phyloP scores from a whole-genome alignment of 1,140 invertebrate genomes.

The Wasmannia auropunctata region DNA sequence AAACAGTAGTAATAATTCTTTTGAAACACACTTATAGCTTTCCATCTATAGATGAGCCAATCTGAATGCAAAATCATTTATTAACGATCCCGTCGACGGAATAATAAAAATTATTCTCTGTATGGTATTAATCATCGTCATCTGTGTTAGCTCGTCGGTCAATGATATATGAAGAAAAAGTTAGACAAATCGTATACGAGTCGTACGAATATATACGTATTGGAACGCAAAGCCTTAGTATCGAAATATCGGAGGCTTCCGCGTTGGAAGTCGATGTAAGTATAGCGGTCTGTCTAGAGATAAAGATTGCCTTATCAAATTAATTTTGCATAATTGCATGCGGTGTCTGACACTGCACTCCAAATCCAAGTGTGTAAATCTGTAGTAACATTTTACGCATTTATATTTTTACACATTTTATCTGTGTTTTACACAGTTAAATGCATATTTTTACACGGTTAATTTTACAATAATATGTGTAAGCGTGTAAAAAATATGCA shows the following conservation, averaged over 20 bases:
- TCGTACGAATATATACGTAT: constrained; percentile 41
- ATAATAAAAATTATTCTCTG: not conserved
- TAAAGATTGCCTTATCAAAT: not conserved
- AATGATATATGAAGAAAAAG: constrained; percentile 41
- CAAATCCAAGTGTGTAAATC: not conserved
- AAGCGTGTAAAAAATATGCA: too few relatives aligned
- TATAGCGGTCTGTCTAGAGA: not conserved
- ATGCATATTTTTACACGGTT: too few relatives aligned
- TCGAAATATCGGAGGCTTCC: constrained; percentile 65
- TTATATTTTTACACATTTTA: too few relatives aligned
- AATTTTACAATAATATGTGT: too few relatives aligned
- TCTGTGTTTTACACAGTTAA: too few relatives aligned
- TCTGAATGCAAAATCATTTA: not conserved
- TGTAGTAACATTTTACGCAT: too few relatives aligned
- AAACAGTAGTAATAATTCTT: not conserved
- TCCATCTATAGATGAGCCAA: not conserved
- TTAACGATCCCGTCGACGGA: not conserved
- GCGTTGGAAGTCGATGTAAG: constrained; percentile 18
- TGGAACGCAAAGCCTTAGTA: constrained; percentile 65
- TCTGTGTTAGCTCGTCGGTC: not conserved
- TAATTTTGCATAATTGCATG: constrained; percentile 8
- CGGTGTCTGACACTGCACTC: not conserved
- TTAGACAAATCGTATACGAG: constrained; percentile 60
- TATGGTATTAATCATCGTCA: not conserved
- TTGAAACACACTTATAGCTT: not conserved